Evolutionary conservation across 2,113 vertebrate genomes (phyloP).

Genomic region (Ciconia stormi): DNA sequence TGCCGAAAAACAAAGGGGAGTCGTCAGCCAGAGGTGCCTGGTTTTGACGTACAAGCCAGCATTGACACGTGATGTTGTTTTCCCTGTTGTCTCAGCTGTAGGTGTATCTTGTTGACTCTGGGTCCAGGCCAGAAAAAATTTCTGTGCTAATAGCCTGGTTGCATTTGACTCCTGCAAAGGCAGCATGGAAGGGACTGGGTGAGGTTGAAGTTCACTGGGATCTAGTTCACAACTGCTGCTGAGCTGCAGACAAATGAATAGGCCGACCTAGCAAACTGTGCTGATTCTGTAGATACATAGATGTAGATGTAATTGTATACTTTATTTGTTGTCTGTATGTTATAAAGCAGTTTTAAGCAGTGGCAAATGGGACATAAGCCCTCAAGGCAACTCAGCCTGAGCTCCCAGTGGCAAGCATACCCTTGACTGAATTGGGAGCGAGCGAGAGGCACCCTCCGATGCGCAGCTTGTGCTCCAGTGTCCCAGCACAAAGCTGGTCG

Average conservation of each 20-base stretch:
- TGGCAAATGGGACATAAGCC: neutral
- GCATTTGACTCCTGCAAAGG: neutral
- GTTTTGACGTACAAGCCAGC: neutral
- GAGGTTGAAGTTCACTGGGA: slow-evolving; percentile 34
- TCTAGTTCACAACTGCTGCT: neutral
- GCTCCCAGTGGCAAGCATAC: neutral
- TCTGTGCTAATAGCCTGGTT: slow-evolving; percentile 20
- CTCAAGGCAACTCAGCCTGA: neutral
- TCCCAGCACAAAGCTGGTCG: neutral
- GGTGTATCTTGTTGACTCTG: slow-evolving; percentile 64
- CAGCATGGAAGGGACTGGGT: neutral
- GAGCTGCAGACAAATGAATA: neutral
- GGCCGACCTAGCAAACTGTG: neutral
- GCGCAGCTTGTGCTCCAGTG: accelerated
- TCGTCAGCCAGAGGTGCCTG: neutral
- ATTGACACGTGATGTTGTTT: slow-evolving; percentile 35
- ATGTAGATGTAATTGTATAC: accelerated
- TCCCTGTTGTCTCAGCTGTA: slow-evolving; percentile 46
- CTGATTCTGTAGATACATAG: neutral
- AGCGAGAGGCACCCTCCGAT: neutral
- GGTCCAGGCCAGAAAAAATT: slow-evolving; percentile 22
- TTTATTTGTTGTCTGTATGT: accelerated
- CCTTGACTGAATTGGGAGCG: neutral
- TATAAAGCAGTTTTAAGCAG: neutral
- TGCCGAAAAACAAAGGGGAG: neutral